Evolutionary conservation across 2,113 vertebrate genomes (phyloP).

Genomic region (Myodes glareolus): DNA sequence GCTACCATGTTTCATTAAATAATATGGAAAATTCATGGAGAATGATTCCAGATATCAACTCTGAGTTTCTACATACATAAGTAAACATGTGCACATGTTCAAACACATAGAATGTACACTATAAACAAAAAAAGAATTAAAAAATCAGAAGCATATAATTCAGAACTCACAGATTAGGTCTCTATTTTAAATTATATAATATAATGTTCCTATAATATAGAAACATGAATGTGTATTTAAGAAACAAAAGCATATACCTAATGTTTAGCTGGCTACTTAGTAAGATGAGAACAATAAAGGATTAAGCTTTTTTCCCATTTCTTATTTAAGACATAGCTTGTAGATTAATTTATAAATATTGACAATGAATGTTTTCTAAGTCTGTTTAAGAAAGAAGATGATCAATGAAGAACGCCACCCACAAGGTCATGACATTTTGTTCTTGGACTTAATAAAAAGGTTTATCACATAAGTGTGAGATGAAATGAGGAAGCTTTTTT

Average conservation of each 20-base stretch:
- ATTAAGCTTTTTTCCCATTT: conserved; percentile 37
- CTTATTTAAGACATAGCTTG: conserved; percentile 46
- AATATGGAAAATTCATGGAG: too few relatives aligned
- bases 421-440: not conserved
- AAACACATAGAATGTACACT: not conserved
- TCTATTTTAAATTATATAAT: not conserved
- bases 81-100: too few relatives aligned
- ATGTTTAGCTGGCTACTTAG: not conserved
- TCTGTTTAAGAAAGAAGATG: conserved; percentile 21
- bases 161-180: not conserved
- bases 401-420: conserved; percentile 11
- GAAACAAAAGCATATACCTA: conserved; percentile 10
- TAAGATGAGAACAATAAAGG: conserved; percentile 48
- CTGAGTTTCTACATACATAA: not conserved
- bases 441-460: not conserved
- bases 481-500: fast-evolving
- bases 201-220: not conserved
- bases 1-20: not conserved
- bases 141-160: not conserved
- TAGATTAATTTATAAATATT: conserved; percentile 57
- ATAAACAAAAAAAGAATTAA: not conserved
- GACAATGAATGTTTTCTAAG: conserved; percentile 54
- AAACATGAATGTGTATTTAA: conserved; percentile 33
- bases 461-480: not conserved
- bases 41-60: not conserved